Conservation (phyloP, 2,888 invertebrate species). For the Apotomis betuletana region DNA sequence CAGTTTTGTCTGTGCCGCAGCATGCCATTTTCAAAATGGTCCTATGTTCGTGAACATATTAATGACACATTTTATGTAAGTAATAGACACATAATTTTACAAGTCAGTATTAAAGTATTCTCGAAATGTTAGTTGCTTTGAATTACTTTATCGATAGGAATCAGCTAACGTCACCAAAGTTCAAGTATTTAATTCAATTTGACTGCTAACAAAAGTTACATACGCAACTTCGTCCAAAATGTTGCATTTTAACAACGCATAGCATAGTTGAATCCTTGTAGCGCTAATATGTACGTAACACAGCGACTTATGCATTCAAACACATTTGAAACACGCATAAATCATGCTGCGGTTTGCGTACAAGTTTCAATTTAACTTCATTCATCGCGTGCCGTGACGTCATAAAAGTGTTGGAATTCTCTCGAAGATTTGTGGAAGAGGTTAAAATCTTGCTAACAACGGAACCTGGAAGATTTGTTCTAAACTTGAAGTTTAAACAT, state of each 20-base stretch:
- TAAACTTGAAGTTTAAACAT: not conserved
- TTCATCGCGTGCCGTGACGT: conserved; percentile 59
- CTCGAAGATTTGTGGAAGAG: conserved; percentile 41
- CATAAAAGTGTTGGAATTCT: conserved; percentile 54
- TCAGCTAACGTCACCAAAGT: too few relatives aligned
- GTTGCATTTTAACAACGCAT: not conserved
- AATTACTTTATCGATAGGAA: too few relatives aligned
- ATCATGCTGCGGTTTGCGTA: conserved; percentile 76
- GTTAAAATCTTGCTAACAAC: not conserved
- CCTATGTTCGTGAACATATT: too few relatives aligned
- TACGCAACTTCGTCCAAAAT: too few relatives aligned
- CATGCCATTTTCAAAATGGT: too few relatives aligned
- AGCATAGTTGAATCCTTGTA: not conserved
- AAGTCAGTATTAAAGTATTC: too few relatives aligned
- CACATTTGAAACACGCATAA: conserved; percentile 59
- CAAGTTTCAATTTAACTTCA: conserved; percentile 82
- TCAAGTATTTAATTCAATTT: too few relatives aligned
- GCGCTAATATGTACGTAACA: conserved; percentile 8
- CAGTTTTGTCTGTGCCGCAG: too few relatives aligned
- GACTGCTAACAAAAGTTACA: too few relatives aligned
- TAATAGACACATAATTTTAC: too few relatives aligned
- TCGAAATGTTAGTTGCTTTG: too few relatives aligned
- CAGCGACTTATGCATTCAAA: conserved; percentile 64
- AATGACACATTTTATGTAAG: too few relatives aligned
- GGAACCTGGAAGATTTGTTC: not conserved